These are phyloP conservation scores for Gobio occitaniae DNA, from an alignment of 2,797 vertebrate genomes.

Conservation along the genomic window DNA sequence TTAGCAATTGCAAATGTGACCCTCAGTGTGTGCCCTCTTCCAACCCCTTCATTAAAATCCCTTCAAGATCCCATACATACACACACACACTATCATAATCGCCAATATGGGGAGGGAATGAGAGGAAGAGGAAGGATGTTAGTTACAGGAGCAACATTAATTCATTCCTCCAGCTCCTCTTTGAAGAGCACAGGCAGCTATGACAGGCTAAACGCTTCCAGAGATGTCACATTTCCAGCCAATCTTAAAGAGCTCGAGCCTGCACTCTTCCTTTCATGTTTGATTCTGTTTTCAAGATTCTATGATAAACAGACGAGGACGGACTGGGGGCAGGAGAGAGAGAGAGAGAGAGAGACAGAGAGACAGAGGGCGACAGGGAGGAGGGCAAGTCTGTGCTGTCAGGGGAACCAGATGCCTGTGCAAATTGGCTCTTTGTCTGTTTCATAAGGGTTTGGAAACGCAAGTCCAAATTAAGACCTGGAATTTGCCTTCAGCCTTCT, in stretches of 20 bases:
- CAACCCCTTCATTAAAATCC: constrained; percentile 1
- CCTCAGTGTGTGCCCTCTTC: neutral
- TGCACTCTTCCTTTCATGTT: constrained; percentile 86
- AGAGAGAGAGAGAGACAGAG: constrained; percentile 55
- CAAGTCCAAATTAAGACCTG: constrained; percentile 73
- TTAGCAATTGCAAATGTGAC: neutral
- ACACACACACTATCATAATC: constrained; percentile 56
- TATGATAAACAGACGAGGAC: constrained; percentile 84
- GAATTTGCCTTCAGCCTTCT: constrained; percentile 70
- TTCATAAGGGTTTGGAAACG: constrained; percentile 69
- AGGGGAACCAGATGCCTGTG: constrained; percentile 81
- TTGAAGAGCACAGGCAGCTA: constrained; percentile 79
- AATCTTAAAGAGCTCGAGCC: constrained; percentile 80
- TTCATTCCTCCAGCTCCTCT: constrained; percentile 79
- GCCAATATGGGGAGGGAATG: constrained; percentile 53
- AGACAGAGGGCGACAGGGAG: constrained; percentile 53
- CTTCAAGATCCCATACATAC: constrained; percentile 2
- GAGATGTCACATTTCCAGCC: constrained; percentile 86
- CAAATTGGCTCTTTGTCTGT: constrained; percentile 80
- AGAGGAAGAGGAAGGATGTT: constrained; percentile 77
- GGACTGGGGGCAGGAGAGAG: constrained; percentile 61
- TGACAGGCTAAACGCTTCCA: constrained; percentile 85
- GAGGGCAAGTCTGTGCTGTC: constrained; percentile 62
- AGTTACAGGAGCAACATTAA: constrained; percentile 82
- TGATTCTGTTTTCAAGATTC: constrained; percentile 84